These are phyloP conservation scores for Drosophila mettleri DNA, from an alignment of 2,888 invertebrate species.

Conservation along the genomic window DNA sequence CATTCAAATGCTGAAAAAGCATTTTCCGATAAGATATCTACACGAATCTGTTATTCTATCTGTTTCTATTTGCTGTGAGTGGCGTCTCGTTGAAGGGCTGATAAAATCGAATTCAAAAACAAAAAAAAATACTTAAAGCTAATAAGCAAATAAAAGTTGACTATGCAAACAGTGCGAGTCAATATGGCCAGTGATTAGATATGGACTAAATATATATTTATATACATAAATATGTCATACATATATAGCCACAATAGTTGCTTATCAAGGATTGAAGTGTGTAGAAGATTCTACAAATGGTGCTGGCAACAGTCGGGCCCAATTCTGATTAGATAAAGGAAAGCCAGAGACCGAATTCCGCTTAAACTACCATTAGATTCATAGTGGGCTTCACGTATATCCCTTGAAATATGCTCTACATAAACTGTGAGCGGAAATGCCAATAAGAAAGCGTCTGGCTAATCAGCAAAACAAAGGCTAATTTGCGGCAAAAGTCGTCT, in stretches of 20 bases:
- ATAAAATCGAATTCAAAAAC: slow-evolving; percentile 41
- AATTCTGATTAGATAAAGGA: slow-evolving; percentile 41
- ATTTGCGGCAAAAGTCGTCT: slow-evolving; percentile 71
- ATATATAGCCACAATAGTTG: slow-evolving; percentile 24
- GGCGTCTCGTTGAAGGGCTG: slow-evolving; percentile 34
- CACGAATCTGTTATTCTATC: too few species aligned
- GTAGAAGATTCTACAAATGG: slow-evolving; percentile 43
- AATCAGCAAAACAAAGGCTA: slow-evolving; percentile 71
- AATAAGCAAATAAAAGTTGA: slow-evolving; percentile 57
- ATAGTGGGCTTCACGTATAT: not conserved
- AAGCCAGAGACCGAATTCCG: slow-evolving; percentile 8
- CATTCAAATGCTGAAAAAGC: slow-evolving; percentile 10
- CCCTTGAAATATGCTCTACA: slow-evolving; percentile 28
- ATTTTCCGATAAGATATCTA: slow-evolving; percentile 53
- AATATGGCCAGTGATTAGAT: slow-evolving; percentile 70
- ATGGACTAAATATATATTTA: slow-evolving; percentile 16
- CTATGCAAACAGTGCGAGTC: slow-evolving; percentile 58
- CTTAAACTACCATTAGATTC: slow-evolving; percentile 21
- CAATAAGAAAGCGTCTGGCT: slow-evolving; percentile 61
- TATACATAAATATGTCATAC: slow-evolving; percentile 8
- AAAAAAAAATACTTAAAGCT: slow-evolving; percentile 53
- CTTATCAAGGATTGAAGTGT: slow-evolving; percentile 48
- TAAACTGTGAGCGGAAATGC: slow-evolving; percentile 59
- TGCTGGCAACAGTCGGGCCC: slow-evolving; percentile 2
- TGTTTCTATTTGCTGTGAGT: slow-evolving; percentile 33